Evolutionary conservation across 2,113 vertebrate genomes (phyloP), one percentile per base, ranked within the genome.

Genomic region (Dasyurus viverrinus): DNA sequence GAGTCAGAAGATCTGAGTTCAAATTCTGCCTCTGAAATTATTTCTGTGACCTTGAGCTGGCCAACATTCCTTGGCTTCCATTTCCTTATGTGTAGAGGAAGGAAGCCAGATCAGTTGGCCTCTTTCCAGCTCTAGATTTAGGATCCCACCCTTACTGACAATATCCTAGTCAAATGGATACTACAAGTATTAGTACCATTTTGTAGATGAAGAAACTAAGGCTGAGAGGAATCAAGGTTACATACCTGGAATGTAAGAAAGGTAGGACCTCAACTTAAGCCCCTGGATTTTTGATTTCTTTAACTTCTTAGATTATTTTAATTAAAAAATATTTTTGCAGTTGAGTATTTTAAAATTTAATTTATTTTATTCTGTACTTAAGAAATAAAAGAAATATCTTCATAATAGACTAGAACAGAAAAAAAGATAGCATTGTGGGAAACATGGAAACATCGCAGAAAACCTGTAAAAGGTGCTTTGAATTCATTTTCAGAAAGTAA

Each of bases 251-350:
- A 84, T 42, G 68, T 84, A 22, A n/a, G 22, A 84, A n/a, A 36
- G 36, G 16, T 30, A 68, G 14, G 5, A 68, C 30, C 4, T n/a
- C 30, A 84, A 8, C 19, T 16, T 4, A 36, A n/a, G n/a, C 76
- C 84, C 92, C n/a, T 55, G 54, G 46, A 5, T 8, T 48, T 53
- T 25, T 26, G 23, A 54, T 60, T 25, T 94, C 36, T 95, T 93
- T 91, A 95, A 92, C 6, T 1, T 89, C 16, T 47, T 30, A 92
- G 60, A 95, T 94, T 89, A 53, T 91, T 95, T 95, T 93, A 12
- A 30, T 30, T 60, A 36, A 36, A 24, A 68, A 57, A 11, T 12
- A 14, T 68, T 68, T 68, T 68, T 68, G 11, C 12, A 68, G 57
- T 68, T 68, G 57, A 30, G 36, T 36, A 36, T 68, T 68, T 68